A percentile compares a stretch with the other conserved stretches of the same genome.
Evolutionary conservation across 92 coral and sea anemone genomes (phyloP).

Genomic region (Chrysogorgia sp.): DNA sequence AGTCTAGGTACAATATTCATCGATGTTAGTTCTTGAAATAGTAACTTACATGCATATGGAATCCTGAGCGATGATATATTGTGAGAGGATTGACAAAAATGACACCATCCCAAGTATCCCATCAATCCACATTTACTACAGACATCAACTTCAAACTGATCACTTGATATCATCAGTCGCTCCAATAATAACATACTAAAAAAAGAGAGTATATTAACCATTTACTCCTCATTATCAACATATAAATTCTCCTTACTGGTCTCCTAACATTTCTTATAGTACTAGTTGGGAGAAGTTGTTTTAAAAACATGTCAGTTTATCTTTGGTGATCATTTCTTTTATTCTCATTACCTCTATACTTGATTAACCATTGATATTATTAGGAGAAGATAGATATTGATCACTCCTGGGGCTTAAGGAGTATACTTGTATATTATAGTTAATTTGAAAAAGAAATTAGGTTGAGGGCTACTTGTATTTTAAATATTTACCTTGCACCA

Average conservation of each 20-base stretch:
- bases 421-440: no score
- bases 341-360: no score
- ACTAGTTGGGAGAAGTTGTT: no score
- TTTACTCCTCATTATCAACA: background rate
- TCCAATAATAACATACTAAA: constrained; percentile 89
- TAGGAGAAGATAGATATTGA: no score
- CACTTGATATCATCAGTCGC: constrained; percentile 95
- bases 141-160: constrained; percentile 92
- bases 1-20: constrained; percentile 96
- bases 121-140: constrained; percentile 96
- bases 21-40: constrained; percentile 90
- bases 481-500: constrained; percentile 76
- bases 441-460: no score
- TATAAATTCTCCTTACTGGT: no score
- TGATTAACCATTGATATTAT: no score
- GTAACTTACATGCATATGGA: constrained; percentile 96
- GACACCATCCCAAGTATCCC: constrained; percentile 99
- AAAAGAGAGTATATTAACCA: background rate
- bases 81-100: constrained; percentile 90
- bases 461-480: no score
- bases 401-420: no score
- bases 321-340: no score
- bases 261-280: no score
- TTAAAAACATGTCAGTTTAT: no score
- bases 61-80: constrained; percentile 87